Evolutionary conservation across 2,888 invertebrate genomes (phyloP).

Genomic region (Drosophila fulvimacula): DNA sequence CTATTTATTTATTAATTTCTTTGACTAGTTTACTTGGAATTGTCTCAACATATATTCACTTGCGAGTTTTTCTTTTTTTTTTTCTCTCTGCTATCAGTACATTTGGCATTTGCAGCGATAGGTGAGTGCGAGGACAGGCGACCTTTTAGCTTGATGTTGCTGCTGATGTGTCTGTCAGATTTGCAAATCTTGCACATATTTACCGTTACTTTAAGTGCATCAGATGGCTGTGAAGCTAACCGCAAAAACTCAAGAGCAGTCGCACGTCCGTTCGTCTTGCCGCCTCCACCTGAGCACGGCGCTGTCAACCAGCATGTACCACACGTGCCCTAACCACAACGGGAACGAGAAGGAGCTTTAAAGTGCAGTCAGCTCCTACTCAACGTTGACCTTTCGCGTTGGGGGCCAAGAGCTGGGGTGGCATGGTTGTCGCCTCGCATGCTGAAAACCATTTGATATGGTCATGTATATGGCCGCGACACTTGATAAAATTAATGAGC

Average conservation of each 20-base stretch:
- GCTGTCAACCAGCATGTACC: slow-evolving; percentile 4
- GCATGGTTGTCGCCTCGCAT: slow-evolving; percentile 40
- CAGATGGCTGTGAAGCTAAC: slow-evolving; percentile 33
- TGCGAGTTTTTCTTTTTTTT: background rate
- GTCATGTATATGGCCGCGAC: slow-evolving; percentile 47
- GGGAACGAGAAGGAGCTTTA: slow-evolving; percentile 25
- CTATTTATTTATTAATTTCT: too few species aligned
- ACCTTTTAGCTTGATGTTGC: slow-evolving; percentile 21
- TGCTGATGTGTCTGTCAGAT: slow-evolving; percentile 42
- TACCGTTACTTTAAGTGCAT: slow-evolving; percentile 53
- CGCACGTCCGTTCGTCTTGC: background rate
- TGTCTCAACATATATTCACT: background rate
- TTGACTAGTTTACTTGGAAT: background rate
- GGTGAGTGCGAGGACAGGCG: slow-evolving; percentile 15
- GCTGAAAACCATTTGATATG: slow-evolving; percentile 67
- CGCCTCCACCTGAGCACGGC: background rate
- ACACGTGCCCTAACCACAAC: slow-evolving; percentile 22
- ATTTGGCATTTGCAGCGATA: slow-evolving; percentile 19
- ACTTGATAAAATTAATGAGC: slow-evolving; percentile 73
- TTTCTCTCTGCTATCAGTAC: slow-evolving; percentile 3
- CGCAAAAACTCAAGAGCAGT: slow-evolving; percentile 28
- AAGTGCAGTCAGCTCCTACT: slow-evolving; percentile 45
- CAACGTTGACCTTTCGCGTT: slow-evolving; percentile 54
- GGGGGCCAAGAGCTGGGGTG: slow-evolving; percentile 10
- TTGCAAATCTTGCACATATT: slow-evolving; percentile 48